A percentile compares a stretch with the other conserved stretches of the same genome.
Evolutionary conservation across 2,797 vertebrate genomes (phyloP).

Genomic region (Lycodopsis pacificus): DNA sequence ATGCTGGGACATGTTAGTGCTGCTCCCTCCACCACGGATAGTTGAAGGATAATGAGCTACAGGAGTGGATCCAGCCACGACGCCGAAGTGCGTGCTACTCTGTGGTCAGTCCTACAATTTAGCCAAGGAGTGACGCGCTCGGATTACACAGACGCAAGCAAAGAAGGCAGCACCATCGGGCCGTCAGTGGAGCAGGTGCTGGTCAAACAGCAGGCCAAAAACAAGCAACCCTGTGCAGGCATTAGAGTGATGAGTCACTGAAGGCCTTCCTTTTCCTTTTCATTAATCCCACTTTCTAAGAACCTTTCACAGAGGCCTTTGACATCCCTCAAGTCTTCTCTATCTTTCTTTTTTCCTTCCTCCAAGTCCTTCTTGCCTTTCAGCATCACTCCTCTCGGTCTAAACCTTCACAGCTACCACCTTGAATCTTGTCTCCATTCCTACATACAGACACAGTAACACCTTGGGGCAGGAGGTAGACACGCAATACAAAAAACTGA

Average conservation of each 20-base stretch:
- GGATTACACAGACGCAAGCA: slow-evolving; percentile 51
- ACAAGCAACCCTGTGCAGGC: slow-evolving; percentile 46
- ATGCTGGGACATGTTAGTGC: slow-evolving; percentile 26
- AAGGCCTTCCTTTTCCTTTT: slow-evolving; percentile 13
- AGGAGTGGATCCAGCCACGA: slow-evolving; percentile 76
- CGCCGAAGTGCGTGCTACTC: slow-evolving; percentile 55
- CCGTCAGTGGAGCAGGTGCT: slow-evolving; percentile 54
- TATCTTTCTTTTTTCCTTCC: slow-evolving; percentile 8
- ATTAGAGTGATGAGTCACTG: slow-evolving; percentile 24
- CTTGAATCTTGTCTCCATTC: slow-evolving; percentile 47
- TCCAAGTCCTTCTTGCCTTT: neutral
- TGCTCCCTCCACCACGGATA: slow-evolving; percentile 35
- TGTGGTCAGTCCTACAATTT: slow-evolving; percentile 43
- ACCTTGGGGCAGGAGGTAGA: slow-evolving; percentile 65
- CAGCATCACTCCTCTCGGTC: slow-evolving; percentile 5
- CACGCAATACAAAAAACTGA: slow-evolving; percentile 47
- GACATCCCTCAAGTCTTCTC: slow-evolving; percentile 15
- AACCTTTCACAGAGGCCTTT: slow-evolving; percentile 18
- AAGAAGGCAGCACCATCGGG: slow-evolving; percentile 56
- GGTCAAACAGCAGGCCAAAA: slow-evolving; percentile 38
- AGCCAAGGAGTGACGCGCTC: slow-evolving; percentile 31
- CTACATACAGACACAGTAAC: slow-evolving; percentile 54
- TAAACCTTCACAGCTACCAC: slow-evolving; percentile 22
- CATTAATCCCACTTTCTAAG: slow-evolving; percentile 31
- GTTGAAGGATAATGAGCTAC: slow-evolving; percentile 54